Conservation (phyloP, 2,113 vertebrate genomes). For the Mustelus asterias region DNA sequence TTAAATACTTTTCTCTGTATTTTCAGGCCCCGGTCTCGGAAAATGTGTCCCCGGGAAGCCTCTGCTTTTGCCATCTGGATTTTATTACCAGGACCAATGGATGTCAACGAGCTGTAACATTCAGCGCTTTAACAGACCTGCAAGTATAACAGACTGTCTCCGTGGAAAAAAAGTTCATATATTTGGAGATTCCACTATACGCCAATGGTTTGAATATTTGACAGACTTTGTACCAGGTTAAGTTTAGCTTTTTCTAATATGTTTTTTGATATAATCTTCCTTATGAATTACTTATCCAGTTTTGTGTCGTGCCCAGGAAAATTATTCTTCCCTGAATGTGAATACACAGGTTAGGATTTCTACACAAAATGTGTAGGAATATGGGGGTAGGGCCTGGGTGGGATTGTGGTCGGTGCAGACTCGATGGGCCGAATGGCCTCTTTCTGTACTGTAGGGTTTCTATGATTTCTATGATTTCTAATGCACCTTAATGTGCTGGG, state of each 20-base stretch:
- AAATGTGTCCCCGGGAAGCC: not conserved
- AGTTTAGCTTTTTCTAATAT: constrained; percentile 27
- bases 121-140: constrained; percentile 61
- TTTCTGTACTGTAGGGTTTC: too few relatives aligned
- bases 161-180: constrained; percentile 78
- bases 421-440: too few relatives aligned
- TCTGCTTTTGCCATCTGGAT: not conserved
- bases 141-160: constrained; percentile 60
- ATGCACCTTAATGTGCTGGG: not conserved
- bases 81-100: constrained; percentile 60
- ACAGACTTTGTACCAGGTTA: constrained; percentile 74
- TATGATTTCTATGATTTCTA: too few relatives aligned
- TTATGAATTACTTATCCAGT: not conserved
- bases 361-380: too few relatives aligned
- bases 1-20: not conserved
- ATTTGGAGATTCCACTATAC: constrained; percentile 44
- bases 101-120: constrained; percentile 56
- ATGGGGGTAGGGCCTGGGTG: too few relatives aligned
- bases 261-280: not conserved
- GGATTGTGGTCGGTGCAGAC: too few relatives aligned
- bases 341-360: not conserved
- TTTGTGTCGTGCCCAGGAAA: not conserved
- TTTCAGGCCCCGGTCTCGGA: not conserved
- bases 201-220: constrained; percentile 95
- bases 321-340: not conserved